Evolutionary conservation across 2,888 invertebrate genomes (phyloP), one percentile per base, ranked within the genome.

Genomic region (Netelia inedita): DNA sequence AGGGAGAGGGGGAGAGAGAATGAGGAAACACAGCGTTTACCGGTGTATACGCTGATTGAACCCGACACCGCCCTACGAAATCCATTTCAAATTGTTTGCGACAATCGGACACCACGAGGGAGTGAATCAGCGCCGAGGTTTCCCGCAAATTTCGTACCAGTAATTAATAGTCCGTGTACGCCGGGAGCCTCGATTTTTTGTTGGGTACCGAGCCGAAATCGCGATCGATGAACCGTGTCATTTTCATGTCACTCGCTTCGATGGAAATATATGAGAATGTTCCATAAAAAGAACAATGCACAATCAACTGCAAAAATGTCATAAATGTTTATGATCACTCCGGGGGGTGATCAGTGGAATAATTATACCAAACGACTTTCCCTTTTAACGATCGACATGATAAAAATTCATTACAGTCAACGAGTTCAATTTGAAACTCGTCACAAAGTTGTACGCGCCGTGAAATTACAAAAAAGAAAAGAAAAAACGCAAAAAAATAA

Each of bases 161-260:
- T 73, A 84, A 84, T 84, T 76, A 84, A 84, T 80, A 61, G 76
- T 63, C 80, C 46, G 21, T 75, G 59, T 61, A 66, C 71, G 28
- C 55, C 53, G 81, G 19, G 11, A 71, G 68, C 41, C 55, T 41
- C 43, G 75, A 66, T 75, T 72, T 74, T n/a, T 74, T 63, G 53
- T 75, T 65, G 6, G 11, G 5, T 8, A 46, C 43, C 28, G 28
- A 28, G 55, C 61, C 19, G 53, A n/a, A 55, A 59, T 63, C 76
- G 76, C 68, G 71, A 75, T 69, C 71, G 55, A 82, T 43, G 19
- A 63, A 71, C 16, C 21, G 16, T 79, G 79, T 57, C 65, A 28
- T 53, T 50, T n/a, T 79, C 23, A 19, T 9, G 46, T n/a, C 43
- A 59, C 55, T 35, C 16, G 63, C 50, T 78, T 69, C 19, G 50